Conservation (phyloP, 2,888 invertebrate genomes). For the Dasypolia templi region DNA sequence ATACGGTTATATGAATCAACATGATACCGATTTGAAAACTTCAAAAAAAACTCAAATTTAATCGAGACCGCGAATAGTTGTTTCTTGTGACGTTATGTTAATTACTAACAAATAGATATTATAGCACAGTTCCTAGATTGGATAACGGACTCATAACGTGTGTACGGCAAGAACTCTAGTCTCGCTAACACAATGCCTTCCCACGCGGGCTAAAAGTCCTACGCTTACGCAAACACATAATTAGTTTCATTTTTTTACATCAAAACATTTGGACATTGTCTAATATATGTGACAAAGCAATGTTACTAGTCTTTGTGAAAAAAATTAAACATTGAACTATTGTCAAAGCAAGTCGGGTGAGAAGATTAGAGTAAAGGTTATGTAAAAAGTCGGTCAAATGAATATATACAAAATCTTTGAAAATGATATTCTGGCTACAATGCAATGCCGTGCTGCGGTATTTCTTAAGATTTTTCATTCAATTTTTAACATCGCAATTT, state of each 20-base stretch:
- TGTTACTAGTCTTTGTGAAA: constrained; percentile 73
- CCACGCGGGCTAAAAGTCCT: constrained; percentile 73
- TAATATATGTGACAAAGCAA: constrained; percentile 79
- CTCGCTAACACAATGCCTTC: constrained; percentile 73
- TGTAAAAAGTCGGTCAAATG: constrained; percentile 68
- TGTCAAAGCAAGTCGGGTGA: constrained; percentile 68
- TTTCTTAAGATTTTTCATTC: constrained; percentile 52
- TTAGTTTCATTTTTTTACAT: constrained; percentile 78
- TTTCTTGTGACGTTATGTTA: constrained; percentile 55
- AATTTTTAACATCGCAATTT: constrained; percentile 52
- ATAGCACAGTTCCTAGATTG: constrained; percentile 79
- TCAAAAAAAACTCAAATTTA: constrained; percentile 28
- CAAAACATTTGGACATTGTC: constrained; percentile 80
- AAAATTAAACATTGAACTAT: constrained; percentile 72
- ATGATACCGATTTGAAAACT: constrained; percentile 30
- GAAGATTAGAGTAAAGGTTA: constrained; percentile 68
- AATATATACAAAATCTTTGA: constrained; percentile 65
- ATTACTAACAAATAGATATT: constrained; percentile 64
- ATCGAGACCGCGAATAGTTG: constrained; percentile 20
- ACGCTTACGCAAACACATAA: constrained; percentile 84
- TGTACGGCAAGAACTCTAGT: constrained; percentile 74
- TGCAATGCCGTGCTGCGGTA: constrained; percentile 62
- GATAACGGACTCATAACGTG: constrained; percentile 79
- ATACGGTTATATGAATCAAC: constrained; percentile 23
- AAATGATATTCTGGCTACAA: constrained; percentile 60